Evolutionary conservation across 2,888 invertebrate species (phyloP), one percentile per base, ranked within the genome.

Genomic region (Drosophila recens): DNA sequence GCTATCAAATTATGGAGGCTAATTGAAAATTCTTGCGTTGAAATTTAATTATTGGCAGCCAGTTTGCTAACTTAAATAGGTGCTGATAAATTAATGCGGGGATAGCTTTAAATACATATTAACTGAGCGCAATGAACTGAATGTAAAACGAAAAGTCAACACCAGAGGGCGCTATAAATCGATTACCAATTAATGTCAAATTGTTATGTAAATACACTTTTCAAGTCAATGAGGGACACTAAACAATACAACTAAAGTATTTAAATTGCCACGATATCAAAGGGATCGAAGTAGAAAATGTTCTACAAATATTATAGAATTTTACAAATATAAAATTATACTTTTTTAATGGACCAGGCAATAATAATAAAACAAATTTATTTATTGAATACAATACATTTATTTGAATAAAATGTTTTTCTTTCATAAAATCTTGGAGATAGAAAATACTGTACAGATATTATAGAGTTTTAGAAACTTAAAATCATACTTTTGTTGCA

Each of bases 111-210:
- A 71, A 38, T 67, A 52, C 40, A 77, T 75, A 67, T 72, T 79
- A 57, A 75, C 64, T 27, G 70, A 67, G 68, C 68, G 71, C 59
- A 79, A 27, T 69, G 65, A 69, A 59, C 30, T 42, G 72, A 3
- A 45, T 20, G 33, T 46, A 36, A 61, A 58, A 38, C 52, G 66
- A 58, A 81, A 81, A 77, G 81, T 75, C 74, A 77, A 51, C 40
- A 65, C 67, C 69, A 56, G 53, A 62, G 67, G 74, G 66, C 67
- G 54, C 30, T 70, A 78, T 71, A 75, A 82, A 87, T 80, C 72
- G 75, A 87, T 85, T 72, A 73, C 57, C 67, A 81, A 76, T 81
- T 73, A 84, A 87, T 80, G 84, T 69, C 72, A 66, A 80, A 85
- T 76, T 82, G 64, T 74, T 85, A 42, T 69, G 65, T 38, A 81